These are phyloP conservation scores for Megaustenia siamemsis DNA, from an alignment of 2,888 invertebrate genomes.

Conservation along the genomic window DNA sequence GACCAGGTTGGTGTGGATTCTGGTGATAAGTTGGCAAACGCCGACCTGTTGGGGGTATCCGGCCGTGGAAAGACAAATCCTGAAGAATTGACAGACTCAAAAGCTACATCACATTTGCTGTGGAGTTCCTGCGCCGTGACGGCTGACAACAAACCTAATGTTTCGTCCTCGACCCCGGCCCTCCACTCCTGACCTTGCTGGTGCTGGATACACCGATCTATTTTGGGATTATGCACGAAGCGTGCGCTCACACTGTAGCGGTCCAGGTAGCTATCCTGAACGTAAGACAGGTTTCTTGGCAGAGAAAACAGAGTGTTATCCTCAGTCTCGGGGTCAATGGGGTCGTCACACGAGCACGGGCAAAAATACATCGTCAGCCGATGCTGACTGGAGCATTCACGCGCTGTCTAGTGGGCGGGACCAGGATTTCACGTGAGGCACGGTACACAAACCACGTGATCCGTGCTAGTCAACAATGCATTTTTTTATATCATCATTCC, in stretches of 20 bases:
- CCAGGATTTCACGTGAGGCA: not conserved
- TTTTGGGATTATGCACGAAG: conserved; percentile 64
- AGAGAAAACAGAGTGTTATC: conserved; percentile 60
- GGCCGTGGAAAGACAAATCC: conserved; percentile 2
- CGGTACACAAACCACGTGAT: not conserved
- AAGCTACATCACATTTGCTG: not conserved
- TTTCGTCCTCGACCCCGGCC: conserved; percentile 47
- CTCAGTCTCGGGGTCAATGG: conserved; percentile 56
- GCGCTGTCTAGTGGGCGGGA: not conserved
- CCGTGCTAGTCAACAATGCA: not conserved
- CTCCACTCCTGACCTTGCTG: conserved; percentile 46
- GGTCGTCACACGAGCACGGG: conserved; percentile 58
- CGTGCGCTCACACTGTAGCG: conserved; percentile 67
- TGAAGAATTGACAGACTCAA: conserved; percentile 6
- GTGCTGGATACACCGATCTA: conserved; percentile 45
- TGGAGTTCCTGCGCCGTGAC: conserved; percentile 35
- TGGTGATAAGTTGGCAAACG: not conserved
- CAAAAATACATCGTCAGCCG: conserved; percentile 52
- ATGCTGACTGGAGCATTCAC: conserved; percentile 33
- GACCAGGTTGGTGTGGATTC: not conserved
- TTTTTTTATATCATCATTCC: no score
- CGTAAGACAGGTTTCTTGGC: conserved; percentile 74
- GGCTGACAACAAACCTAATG: conserved; percentile 33
- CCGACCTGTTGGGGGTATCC: not conserved
- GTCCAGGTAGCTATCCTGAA: conserved; percentile 69